A percentile compares a stretch with the other conserved stretches of the same genome.
These are phyloP conservation scores for Omphaloscelis lunosa DNA, from an alignment of 2,888 invertebrate genomes.

Conservation along the genomic window DNA sequence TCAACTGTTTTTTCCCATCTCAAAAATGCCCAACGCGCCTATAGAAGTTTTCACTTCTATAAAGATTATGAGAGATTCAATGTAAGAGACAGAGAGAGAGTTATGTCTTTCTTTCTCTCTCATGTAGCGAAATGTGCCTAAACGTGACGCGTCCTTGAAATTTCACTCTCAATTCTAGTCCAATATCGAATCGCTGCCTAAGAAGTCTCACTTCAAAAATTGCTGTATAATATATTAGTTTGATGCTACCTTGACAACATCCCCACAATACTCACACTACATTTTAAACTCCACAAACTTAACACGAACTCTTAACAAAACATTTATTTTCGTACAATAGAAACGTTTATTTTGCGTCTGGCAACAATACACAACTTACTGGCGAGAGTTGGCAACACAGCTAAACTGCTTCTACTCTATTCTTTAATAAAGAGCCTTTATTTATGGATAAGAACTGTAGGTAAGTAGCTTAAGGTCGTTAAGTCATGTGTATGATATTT, in stretches of 20 bases:
- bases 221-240: background rate
- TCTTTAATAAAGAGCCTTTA: slow-evolving; percentile 33
- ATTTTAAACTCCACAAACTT: slow-evolving; percentile 36
- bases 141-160: background rate
- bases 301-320: slow-evolving; percentile 38
- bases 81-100: background rate
- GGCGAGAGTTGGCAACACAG: slow-evolving; percentile 46
- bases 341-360: slow-evolving; percentile 52
- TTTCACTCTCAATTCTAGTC: background rate
- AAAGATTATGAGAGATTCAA: background rate
- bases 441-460: slow-evolving; percentile 37
- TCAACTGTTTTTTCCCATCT: no score
- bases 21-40: no score
- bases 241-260: background rate
- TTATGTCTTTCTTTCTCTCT: background rate
- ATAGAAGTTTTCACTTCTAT: no score
- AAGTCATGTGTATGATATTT: slow-evolving; percentile 8
- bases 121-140: background rate
- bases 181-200: background rate
- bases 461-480: slow-evolving; percentile 17
- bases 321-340: slow-evolving; percentile 50
- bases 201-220: background rate
- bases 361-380: slow-evolving; percentile 56
- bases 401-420: slow-evolving; percentile 31
- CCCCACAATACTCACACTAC: background rate